A percentile compares a stretch with the other conserved stretches of the same genome.
Evolutionary conservation across 2,797 vertebrate genomes (phyloP).

Genomic region (Morelia viridis): DNA sequence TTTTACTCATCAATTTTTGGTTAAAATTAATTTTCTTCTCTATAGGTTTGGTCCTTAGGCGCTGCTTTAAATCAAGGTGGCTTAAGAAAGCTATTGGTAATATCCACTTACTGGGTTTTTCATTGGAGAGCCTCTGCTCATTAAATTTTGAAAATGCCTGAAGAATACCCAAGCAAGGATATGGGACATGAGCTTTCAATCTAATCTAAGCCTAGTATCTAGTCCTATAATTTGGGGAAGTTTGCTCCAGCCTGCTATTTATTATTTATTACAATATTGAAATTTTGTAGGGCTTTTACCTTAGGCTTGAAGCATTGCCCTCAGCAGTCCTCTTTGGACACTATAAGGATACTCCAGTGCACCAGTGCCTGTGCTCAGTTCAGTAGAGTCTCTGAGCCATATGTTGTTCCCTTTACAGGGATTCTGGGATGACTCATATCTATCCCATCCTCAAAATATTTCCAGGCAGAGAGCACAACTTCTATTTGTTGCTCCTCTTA

Average conservation of each 20-base stretch:
- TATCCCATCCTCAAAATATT: neutral
- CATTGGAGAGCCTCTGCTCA: neutral
- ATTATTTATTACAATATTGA: neutral
- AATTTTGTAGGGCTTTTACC: neutral
- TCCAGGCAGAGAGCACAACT: neutral
- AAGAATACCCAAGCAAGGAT: neutral
- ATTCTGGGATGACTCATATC: neutral
- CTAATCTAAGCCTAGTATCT: neutral
- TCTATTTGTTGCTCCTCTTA: neutral
- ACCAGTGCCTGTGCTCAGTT: neutral
- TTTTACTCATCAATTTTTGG: no score
- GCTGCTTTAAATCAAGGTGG: neutral
- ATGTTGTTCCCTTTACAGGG: neutral
- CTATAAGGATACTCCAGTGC: neutral
- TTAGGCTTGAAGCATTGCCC: neutral
- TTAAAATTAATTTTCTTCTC: neutral
- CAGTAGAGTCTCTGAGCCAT: neutral
- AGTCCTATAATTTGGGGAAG: no score
- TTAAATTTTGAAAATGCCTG: neutral
- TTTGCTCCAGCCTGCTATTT: neutral
- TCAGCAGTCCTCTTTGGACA: neutral
- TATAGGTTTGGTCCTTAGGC: neutral
- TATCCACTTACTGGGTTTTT: neutral
- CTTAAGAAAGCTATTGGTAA: neutral
- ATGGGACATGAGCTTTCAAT: neutral